Conservation (phyloP, 1,140 invertebrate species). For the Yoshiicerus persimilis region DNA sequence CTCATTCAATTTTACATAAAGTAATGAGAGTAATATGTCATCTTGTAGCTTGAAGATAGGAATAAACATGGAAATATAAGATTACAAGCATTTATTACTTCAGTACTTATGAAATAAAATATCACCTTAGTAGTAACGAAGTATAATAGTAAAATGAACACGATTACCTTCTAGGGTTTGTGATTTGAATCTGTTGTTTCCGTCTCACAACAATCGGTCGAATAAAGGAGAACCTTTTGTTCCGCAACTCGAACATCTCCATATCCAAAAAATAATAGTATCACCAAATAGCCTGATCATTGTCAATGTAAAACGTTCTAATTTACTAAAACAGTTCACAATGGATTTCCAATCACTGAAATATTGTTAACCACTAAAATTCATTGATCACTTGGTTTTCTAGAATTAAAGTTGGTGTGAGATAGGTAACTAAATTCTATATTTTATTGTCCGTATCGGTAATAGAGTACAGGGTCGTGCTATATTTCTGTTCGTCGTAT, state of each 20-base stretch:
- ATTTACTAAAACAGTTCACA: background rate
- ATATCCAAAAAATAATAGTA: conserved; percentile 21
- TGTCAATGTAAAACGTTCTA: background rate
- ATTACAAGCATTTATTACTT: background rate
- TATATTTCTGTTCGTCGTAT: too few relatives aligned
- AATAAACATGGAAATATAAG: too few relatives aligned
- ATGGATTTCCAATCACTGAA: background rate
- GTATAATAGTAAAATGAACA: background rate
- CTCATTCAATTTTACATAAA: background rate
- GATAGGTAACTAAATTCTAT: too few relatives aligned
- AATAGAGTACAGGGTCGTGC: too few relatives aligned
- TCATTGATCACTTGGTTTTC: too few relatives aligned
- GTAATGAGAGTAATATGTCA: background rate
- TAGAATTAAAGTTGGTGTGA: too few relatives aligned
- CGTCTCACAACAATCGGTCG: conserved; percentile 29
- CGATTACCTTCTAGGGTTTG: conserved; percentile 24
- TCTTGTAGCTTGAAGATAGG: background rate
- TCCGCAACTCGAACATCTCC: conserved; percentile 33
- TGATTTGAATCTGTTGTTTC: conserved; percentile 35
- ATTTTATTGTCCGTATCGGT: too few relatives aligned
- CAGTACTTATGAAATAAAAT: background rate
- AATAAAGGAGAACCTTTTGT: conserved; percentile 31
- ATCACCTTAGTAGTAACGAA: background rate
- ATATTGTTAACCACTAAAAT: too few relatives aligned
- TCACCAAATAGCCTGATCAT: conserved; percentile 5